phyloP scores from a whole-genome alignment of 2,888 invertebrate species.

The Cephus sareptanus region DNA sequence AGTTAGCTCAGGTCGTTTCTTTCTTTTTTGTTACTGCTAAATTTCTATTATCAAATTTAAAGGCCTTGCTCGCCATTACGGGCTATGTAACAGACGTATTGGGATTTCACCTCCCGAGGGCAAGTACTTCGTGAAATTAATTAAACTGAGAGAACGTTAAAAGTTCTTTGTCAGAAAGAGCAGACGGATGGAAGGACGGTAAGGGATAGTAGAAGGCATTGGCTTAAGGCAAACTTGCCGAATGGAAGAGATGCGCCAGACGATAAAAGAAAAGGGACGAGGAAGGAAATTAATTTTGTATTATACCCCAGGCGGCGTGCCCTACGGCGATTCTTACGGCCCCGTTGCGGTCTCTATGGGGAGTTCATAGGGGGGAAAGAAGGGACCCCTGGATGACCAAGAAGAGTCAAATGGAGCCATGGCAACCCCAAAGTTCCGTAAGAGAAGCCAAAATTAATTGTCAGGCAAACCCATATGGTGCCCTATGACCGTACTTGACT shows the following conservation, averaged over 20 bases:
- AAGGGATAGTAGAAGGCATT: conserved; percentile 9
- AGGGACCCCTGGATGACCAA: conserved; percentile 2
- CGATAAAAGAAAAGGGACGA: conserved; percentile 41
- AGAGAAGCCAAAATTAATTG: conserved; percentile 42
- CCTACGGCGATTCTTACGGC: conserved; percentile 32
- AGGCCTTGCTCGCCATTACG: too few species aligned
- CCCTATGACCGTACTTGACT: conserved; percentile 13
- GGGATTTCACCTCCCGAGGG: background rate
- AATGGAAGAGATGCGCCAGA: conserved; percentile 27
- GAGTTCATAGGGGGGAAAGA: conserved; percentile 11
- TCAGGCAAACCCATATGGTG: conserved; percentile 25
- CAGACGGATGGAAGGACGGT: conserved; percentile 14
- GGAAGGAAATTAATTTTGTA: conserved; percentile 44
- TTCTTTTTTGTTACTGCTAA: too few species aligned
- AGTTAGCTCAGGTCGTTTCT: too few species aligned
- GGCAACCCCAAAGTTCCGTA: conserved; percentile 27
- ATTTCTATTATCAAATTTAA: too few species aligned
- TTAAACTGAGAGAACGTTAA: conserved; percentile 36
- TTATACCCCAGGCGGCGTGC: conserved; percentile 37
- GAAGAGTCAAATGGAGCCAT: conserved; percentile 11
- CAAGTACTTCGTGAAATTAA: conserved; percentile 37
- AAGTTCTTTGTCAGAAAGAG: conserved; percentile 28
- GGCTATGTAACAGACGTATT: background rate
- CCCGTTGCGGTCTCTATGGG: conserved; percentile 15
- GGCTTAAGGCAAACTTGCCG: background rate